A percentile compares a stretch with the other conserved stretches of the same genome.
These are phyloP conservation scores for Panthera tigris DNA, from an alignment of 2,113 vertebrate species.

Conservation along the genomic window DNA sequence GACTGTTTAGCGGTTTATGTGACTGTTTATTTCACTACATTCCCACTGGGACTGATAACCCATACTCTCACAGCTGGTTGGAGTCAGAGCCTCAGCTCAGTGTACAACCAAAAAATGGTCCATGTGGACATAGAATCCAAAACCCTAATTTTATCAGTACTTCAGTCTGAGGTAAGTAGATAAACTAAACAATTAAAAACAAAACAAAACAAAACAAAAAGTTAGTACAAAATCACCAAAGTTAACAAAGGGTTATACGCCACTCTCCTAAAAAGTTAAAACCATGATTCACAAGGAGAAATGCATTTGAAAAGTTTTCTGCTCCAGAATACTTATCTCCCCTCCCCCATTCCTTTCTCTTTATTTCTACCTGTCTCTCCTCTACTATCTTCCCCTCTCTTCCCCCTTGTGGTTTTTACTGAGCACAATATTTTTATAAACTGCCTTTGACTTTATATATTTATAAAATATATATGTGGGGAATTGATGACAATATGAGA, in stretches of 20 bases:
- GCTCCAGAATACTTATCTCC: neutral
- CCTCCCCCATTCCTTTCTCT: neutral
- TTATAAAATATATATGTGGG: neutral
- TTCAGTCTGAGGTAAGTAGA: neutral
- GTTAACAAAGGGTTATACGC: neutral
- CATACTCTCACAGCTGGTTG: neutral
- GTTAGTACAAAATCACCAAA: neutral
- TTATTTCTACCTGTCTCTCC: neutral
- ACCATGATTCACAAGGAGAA: neutral
- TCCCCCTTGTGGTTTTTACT: neutral
- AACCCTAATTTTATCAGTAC: neutral
- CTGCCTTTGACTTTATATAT: neutral
- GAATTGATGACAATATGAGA: constrained; percentile 58
- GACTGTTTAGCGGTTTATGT: neutral
- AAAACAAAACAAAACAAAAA: neutral
- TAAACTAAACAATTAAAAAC: neutral
- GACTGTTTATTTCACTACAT: neutral
- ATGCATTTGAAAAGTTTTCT: neutral
- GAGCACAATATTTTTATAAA: constrained; percentile 17
- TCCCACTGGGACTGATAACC: too few species aligned
- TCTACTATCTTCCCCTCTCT: neutral
- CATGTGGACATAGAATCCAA: neutral
- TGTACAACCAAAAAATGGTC: neutral
- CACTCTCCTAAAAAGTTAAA: neutral
- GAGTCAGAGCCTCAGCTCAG: neutral